Percentiles rank a stretch among this genome's conserved stretches.
phyloP scores from a whole-genome alignment of 2,888 invertebrate genomes.

The Callimorpha dominula region DNA sequence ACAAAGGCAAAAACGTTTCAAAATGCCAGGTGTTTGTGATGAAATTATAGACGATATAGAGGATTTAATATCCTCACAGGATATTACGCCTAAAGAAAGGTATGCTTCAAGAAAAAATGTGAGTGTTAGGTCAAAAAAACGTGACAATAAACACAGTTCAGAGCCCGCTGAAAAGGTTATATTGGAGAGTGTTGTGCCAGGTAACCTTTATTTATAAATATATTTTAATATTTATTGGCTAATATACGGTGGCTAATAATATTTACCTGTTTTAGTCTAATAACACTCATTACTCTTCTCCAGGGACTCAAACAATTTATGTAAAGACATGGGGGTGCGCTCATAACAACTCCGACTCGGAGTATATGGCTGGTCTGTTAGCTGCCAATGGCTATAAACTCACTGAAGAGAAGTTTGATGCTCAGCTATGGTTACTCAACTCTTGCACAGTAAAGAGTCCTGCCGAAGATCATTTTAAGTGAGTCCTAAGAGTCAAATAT shows the following conservation, averaged over 20 bases:
- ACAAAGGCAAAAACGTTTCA: slow-evolving; percentile 48
- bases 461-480: slow-evolving; percentile 96
- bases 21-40: slow-evolving; percentile 87
- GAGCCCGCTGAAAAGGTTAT: slow-evolving; percentile 80
- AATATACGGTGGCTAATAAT: background rate
- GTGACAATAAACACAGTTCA: slow-evolving; percentile 59
- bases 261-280: background rate
- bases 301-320: slow-evolving; percentile 93
- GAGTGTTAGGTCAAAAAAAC: slow-evolving; percentile 88
- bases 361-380: slow-evolving; percentile 99
- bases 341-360: slow-evolving; percentile 98
- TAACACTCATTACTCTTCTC: slow-evolving; percentile 38
- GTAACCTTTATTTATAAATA: slow-evolving; percentile 70
- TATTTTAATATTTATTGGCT: background rate
- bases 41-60: slow-evolving; percentile 94
- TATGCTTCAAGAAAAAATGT: slow-evolving; percentile 91
- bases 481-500: slow-evolving; percentile 29
- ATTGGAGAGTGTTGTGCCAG: slow-evolving; percentile 88
- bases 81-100: slow-evolving; percentile 92
- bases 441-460: slow-evolving; percentile 99
- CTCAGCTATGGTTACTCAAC: slow-evolving; percentile 98
- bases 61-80: slow-evolving; percentile 93
- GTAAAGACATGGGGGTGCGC: slow-evolving; percentile 99
- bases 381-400: slow-evolving; percentile 95
- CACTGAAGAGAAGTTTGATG: slow-evolving; percentile 92